Percentiles rank a stretch among this genome's conserved stretches.
These are phyloP conservation scores for Paramuricea clavata DNA, from an alignment of 92 coral and sea anemone species.

Conservation along the genomic window DNA sequence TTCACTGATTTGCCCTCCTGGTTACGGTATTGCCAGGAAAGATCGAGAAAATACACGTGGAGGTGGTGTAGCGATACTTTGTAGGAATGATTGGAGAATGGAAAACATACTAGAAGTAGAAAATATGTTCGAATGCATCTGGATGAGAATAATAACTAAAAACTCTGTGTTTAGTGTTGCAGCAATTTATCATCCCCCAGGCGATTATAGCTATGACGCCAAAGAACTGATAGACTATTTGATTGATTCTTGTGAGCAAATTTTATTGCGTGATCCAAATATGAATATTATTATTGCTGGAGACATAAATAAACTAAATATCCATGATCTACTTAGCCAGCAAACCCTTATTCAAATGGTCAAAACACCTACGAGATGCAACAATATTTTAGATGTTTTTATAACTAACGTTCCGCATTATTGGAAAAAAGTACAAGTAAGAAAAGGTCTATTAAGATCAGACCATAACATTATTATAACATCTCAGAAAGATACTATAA, in stretches of 20 bases:
- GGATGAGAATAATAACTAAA: constrained; percentile 54
- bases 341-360: constrained; percentile 59
- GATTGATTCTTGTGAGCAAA: constrained; percentile 62
- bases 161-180: constrained; percentile 62
- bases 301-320: constrained; percentile 49
- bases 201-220: constrained; percentile 22
- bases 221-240: constrained; percentile 58
- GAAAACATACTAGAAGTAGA: constrained; percentile 27
- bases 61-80: constrained; percentile 65
- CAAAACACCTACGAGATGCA: constrained; percentile 52
- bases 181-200: constrained; percentile 66
- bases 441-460: constrained; percentile 63
- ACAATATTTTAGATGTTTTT: constrained; percentile 69
- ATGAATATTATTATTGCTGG: constrained; percentile 68
- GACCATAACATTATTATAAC: constrained; percentile 65
- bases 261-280: constrained; percentile 49
- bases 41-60: constrained; percentile 40
- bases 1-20: too few relatives aligned
- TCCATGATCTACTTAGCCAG: constrained; percentile 49
- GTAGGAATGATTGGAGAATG: constrained; percentile 64
- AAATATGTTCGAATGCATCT: constrained; percentile 64
- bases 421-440: constrained; percentile 57
- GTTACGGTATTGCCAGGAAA: constrained; percentile 52
- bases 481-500: constrained; percentile 18
- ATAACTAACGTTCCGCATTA: constrained; percentile 58